Conservation (phyloP, 2,797 vertebrate species). For the Pelodytes ibericus region DNA sequence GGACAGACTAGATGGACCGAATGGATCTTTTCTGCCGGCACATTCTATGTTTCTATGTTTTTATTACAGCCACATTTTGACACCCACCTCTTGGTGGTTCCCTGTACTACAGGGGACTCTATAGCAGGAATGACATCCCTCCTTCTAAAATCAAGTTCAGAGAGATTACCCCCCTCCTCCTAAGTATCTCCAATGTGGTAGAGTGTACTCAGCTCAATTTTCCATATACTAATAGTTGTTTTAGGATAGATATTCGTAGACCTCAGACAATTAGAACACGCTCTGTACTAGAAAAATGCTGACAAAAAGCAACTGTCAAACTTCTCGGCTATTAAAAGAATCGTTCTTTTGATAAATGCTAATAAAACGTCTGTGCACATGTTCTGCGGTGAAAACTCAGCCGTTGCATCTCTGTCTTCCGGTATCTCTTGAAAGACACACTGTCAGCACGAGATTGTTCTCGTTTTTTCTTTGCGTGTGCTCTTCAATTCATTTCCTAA, state of each 20-base stretch:
- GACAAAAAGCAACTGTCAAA: conserved; percentile 54
- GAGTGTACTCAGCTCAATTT: conserved; percentile 39
- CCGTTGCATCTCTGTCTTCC: background rate
- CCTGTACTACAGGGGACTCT: too few species aligned
- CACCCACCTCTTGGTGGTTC: too few species aligned
- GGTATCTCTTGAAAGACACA: background rate
- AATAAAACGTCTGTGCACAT: conserved; percentile 16
- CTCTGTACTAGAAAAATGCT: conserved; percentile 46
- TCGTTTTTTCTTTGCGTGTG: background rate
- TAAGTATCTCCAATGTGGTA: conserved; percentile 11
- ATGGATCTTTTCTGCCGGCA: too few species aligned
- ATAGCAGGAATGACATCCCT: too few species aligned
- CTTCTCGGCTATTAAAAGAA: conserved; percentile 34
- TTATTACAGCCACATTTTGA: too few species aligned
- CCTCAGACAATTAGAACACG: conserved; percentile 54
- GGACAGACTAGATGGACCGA: too few species aligned
- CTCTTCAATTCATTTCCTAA: background rate
- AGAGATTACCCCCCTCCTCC: too few species aligned
- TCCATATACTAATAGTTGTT: conserved; percentile 54
- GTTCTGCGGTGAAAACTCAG: conserved; percentile 3
- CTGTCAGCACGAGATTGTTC: background rate
- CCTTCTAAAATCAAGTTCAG: too few species aligned
- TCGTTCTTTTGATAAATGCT: conserved; percentile 44
- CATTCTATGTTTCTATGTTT: too few species aligned
- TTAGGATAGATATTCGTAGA: conserved; percentile 47